Evolutionary conservation across 2,113 vertebrate species (phyloP).

Genomic region (Taxidea taxus): DNA sequence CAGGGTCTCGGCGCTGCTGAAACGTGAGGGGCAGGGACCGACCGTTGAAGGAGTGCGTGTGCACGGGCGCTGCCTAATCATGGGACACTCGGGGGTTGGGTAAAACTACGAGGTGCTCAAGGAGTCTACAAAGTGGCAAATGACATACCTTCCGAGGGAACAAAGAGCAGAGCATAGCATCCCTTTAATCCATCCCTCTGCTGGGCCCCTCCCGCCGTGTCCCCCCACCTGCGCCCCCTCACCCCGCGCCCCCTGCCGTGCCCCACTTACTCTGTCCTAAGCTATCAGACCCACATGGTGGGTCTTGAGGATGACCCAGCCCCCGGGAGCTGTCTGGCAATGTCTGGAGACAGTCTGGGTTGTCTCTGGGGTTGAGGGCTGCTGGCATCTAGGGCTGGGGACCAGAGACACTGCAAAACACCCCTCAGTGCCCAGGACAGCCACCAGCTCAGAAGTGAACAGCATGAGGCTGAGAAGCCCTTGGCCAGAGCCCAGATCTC

Average conservation of each 20-base stretch:
- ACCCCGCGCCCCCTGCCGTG: not conserved
- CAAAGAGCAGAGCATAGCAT: not conserved
- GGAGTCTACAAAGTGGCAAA: not conserved
- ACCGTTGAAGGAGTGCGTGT: accelerated
- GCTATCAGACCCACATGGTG: not conserved
- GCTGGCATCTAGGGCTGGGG: not conserved
- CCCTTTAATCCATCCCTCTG: no score
- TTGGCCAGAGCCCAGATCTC: accelerated
- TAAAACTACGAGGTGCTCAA: not conserved
- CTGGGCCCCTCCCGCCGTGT: no score
- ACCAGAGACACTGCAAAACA: no score
- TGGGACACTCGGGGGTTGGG: accelerated
- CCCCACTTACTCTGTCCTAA: not conserved
- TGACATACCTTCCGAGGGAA: not conserved
- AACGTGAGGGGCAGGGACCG: not conserved
- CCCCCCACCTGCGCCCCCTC: no score
- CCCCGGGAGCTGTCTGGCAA: not conserved
- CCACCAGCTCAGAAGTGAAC: not conserved
- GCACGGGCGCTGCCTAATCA: accelerated
- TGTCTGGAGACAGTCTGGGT: not conserved
- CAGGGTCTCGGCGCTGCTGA: accelerated
- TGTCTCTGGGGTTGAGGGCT: not conserved
- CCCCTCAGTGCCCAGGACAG: not conserved
- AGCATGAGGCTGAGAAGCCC: not conserved
- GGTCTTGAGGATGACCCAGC: accelerated